These are phyloP conservation scores for Centropristis striata DNA, from an alignment of 2,113 vertebrate species.

Conservation along the genomic window DNA sequence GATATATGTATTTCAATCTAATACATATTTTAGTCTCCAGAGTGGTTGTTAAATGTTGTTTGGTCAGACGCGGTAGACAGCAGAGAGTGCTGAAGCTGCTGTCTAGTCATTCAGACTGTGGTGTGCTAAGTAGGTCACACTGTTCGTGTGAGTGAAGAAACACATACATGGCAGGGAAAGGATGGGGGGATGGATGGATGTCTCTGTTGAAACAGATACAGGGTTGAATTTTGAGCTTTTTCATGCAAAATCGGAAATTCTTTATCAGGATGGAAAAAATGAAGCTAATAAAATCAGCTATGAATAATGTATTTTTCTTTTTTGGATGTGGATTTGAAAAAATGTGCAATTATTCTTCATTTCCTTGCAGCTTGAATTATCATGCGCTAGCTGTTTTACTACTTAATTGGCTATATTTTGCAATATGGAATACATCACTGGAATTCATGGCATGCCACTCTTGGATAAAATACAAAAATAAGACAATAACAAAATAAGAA, in stretches of 20 bases:
- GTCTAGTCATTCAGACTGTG: slow-evolving; percentile 39
- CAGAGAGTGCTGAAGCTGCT: slow-evolving; percentile 3
- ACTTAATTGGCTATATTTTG: neutral
- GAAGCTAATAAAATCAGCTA: neutral
- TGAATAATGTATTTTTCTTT: too few species aligned
- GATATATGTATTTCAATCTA: slow-evolving; percentile 18
- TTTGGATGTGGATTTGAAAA: neutral
- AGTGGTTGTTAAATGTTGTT: neutral
- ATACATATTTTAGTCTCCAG: neutral
- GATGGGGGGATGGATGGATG: neutral
- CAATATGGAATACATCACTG: neutral
- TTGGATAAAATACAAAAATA: neutral
- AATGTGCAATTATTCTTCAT: too few species aligned
- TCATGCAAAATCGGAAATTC: too few species aligned
- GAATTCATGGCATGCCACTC: too few species aligned
- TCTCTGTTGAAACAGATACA: too few species aligned
- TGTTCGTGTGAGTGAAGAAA: slow-evolving; percentile 12
- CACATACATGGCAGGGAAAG: neutral
- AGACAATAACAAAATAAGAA: neutral
- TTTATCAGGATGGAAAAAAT: neutral
- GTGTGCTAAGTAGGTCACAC: slow-evolving; percentile 35
- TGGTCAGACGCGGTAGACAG: slow-evolving; percentile 2
- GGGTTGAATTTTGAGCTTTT: too few species aligned
- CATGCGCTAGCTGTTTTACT: neutral
- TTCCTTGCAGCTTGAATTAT: neutral